Conservation (phyloP, 1,140 invertebrate species). For the Tenebrio molitor region DNA sequence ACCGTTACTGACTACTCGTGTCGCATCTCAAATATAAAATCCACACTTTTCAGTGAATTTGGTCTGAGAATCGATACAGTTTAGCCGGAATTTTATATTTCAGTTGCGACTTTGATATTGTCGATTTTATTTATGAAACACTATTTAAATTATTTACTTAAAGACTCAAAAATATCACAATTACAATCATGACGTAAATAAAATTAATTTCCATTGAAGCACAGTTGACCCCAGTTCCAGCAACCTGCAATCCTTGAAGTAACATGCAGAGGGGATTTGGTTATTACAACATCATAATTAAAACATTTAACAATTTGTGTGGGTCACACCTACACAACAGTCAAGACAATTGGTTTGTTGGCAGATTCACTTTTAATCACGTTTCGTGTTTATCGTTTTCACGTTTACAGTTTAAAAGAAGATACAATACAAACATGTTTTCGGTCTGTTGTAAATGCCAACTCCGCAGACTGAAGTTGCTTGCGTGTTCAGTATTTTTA, state of each 20-base stretch:
- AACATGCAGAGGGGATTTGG: no score
- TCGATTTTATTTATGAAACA: slow-evolving; percentile 32
- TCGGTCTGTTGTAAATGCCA: no score
- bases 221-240: slow-evolving; percentile 17
- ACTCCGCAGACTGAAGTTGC: no score
- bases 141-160: neutral
- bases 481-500: no score
- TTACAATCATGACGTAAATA: slow-evolving; percentile 15
- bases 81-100: slow-evolving; percentile 24
- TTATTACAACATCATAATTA: no score
- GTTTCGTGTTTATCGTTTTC: no score
- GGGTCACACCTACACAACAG: no score
- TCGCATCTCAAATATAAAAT: slow-evolving; percentile 25
- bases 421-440: no score
- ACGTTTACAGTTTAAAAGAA: no score
- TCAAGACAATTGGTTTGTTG: no score
- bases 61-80: slow-evolving; percentile 1
- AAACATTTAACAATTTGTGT: no score
- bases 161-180: slow-evolving; percentile 38
- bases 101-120: slow-evolving; percentile 36
- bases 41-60: neutral
- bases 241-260: neutral
- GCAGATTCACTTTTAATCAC: no score
- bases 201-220: slow-evolving; percentile 1
- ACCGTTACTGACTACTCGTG: slow-evolving; percentile 8